A percentile compares a stretch with the other conserved stretches of the same genome.
Conservation (phyloP, 2,113 vertebrate species). For the Podarcis muralis region DNA sequence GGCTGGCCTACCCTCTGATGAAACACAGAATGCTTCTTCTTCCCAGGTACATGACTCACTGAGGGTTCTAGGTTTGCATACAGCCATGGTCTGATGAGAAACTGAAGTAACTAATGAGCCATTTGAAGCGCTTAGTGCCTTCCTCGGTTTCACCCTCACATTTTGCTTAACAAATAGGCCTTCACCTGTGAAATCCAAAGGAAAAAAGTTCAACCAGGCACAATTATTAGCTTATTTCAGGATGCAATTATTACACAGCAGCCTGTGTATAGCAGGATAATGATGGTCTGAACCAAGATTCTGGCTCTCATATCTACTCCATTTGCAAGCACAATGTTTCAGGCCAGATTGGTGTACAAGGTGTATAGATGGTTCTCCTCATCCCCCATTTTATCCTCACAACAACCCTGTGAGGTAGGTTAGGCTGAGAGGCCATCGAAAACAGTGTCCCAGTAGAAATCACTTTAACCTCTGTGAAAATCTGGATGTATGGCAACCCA, state of each 20-base stretch:
- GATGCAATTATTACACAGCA: neutral
- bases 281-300: neutral
- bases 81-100: neutral
- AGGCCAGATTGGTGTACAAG: neutral
- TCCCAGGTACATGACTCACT: neutral
- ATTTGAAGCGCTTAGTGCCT: neutral
- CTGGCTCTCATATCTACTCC: neutral
- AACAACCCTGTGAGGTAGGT: no score
- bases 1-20: neutral
- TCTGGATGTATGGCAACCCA: no score
- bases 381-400: no score
- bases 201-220: neutral
- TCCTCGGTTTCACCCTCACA: conserved; percentile 12
- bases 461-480: no score
- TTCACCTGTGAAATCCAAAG: conserved; percentile 1
- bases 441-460: no score
- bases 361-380: no score
- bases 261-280: neutral
- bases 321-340: neutral
- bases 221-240: neutral
- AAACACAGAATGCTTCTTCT: neutral
- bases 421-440: no score
- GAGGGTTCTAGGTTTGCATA: neutral
- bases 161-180: conserved; percentile 21
- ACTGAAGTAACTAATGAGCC: neutral